These are phyloP conservation scores for Limnephilus marmoratus DNA, from an alignment of 2,888 invertebrate species.

Conservation along the genomic window DNA sequence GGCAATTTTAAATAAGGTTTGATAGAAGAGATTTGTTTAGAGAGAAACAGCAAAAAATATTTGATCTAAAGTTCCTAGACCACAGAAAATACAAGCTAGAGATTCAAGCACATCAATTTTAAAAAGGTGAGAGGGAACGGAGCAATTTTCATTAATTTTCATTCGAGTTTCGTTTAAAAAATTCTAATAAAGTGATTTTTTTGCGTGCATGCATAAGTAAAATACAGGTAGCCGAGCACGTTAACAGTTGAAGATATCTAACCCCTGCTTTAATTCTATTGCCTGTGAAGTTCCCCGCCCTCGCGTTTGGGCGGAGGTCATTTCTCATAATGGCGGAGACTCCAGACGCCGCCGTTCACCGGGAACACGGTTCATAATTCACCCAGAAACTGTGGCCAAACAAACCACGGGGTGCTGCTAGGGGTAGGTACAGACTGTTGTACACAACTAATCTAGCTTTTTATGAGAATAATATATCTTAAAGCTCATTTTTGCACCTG, in stretches of 20 bases:
- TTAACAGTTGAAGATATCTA: not conserved
- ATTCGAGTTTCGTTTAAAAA: not conserved
- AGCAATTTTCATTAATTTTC: too few relatives aligned
- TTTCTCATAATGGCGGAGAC: conserved; percentile 38
- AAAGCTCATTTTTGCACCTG: not conserved
- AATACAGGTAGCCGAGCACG: not conserved
- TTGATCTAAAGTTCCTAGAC: too few relatives aligned
- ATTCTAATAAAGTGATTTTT: not conserved
- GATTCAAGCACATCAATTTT: too few relatives aligned
- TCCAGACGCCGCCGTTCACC: conserved; percentile 36
- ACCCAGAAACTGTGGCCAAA: not conserved
- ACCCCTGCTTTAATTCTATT: conserved; percentile 42
- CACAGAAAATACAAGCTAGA: too few relatives aligned
- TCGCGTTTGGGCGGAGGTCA: conserved; percentile 13
- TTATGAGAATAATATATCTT: not conserved
- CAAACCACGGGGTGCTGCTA: not conserved
- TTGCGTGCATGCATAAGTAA: not conserved
- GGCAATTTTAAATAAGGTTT: too few relatives aligned
- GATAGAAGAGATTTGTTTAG: too few relatives aligned
- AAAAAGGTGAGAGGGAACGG: too few relatives aligned
- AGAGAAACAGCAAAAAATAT: too few relatives aligned
- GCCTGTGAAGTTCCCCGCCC: conserved; percentile 34
- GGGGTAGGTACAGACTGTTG: not conserved
- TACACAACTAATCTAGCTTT: not conserved
- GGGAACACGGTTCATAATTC: conserved; percentile 26